A percentile compares a stretch with the other conserved stretches of the same genome.
phyloP scores from a whole-genome alignment of 2,113 vertebrate genomes.

The Bos taurus region DNA sequence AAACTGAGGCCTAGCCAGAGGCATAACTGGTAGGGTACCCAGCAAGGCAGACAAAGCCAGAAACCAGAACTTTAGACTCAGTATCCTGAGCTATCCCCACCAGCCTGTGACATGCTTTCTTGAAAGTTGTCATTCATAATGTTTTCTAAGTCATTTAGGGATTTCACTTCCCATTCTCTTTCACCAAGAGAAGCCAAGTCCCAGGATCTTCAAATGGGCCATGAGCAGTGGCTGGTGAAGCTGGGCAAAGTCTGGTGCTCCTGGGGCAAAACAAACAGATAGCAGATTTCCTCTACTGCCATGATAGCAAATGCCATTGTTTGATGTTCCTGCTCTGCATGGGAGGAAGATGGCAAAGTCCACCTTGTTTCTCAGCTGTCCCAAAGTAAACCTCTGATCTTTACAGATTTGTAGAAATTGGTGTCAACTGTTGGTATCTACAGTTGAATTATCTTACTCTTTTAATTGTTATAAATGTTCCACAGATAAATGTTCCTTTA shows the following conservation, averaged over 20 bases:
- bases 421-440: neutral
- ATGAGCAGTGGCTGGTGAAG: neutral
- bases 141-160: neutral
- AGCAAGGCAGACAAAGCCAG: neutral
- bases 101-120: neutral
- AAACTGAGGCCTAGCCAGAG: neutral
- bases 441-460: neutral
- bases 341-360: slow-evolving; percentile 49
- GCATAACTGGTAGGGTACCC: neutral
- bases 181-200: neutral
- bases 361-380: neutral
- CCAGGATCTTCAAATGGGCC: neutral
- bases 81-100: neutral
- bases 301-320: neutral
- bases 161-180: neutral
- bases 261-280: slow-evolving; percentile 40
- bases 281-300: neutral
- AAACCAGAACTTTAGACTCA: neutral
- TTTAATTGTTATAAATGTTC: neutral
- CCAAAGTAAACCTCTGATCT: slow-evolving; percentile 29
- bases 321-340: slow-evolving; percentile 45
- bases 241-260: slow-evolving; percentile 42
- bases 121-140: neutral
- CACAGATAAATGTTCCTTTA: neutral
- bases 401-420: neutral